Evolutionary conservation across 2,888 invertebrate genomes (phyloP), one percentile per base, ranked within the genome.

Genomic region (Nomada fabriciana): DNA sequence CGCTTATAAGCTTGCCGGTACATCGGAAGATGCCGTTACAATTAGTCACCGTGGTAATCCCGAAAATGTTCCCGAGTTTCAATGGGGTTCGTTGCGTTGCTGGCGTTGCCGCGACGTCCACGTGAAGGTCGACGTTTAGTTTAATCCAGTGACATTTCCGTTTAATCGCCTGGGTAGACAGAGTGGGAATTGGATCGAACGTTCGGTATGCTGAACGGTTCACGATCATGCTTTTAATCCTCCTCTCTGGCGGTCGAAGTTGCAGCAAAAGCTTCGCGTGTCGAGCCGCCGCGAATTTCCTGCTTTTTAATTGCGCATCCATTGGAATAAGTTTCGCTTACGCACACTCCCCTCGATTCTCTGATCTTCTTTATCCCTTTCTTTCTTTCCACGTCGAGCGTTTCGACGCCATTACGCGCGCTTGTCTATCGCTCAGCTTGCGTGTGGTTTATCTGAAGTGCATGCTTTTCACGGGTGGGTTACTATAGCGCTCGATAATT

Each of bases 261-360:
- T 81, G 67, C 70, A 76, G 64, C 70, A 80, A 80, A 80, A 72
- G 85, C 82, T 88, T 86, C 76, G 82, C 83, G 80, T 86, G 85
- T 67, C 63, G 18, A 69, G 53, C 57, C 42, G 61, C 85, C 84
- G 85, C 86, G 86, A 86, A 86, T 86, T 87, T 86, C 89, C 86
- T 80, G 81, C 82, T 89, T 88, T 89, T 88, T 90, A 90, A 90
- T 90, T 89, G 88, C 88, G 86, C 88, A 88, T 86, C 80, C 68
- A 36, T 43, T 61, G 60, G 60, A 73, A 74, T 80, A 73, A 64
- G 55, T 76, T 68, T 73, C 70, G 73, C 67, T 52, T 36, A 25
- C n/a, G 20, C 36, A 18, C 42, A n/a, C 64, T 36, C 63, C 23
- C 57, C 67, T n/a, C 43, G 57, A 20, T 55, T n/a, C 36, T n/a